Percentiles rank a stretch among this genome's conserved stretches.
Conservation (phyloP, 2,888 invertebrate genomes). For the Eremobia ochroleuca region DNA sequence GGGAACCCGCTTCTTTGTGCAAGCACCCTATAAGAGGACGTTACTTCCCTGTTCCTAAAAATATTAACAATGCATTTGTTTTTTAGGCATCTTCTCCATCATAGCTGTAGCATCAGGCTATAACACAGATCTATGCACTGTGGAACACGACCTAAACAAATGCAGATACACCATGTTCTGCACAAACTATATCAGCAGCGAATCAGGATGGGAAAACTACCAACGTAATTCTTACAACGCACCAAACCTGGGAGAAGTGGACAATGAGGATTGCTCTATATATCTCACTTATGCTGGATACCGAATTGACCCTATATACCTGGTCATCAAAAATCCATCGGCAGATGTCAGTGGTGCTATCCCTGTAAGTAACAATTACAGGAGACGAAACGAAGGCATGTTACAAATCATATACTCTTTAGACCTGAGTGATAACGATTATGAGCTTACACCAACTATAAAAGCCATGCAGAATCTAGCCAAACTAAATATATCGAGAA, state of each 20-base stretch:
- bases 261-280: slow-evolving; percentile 19
- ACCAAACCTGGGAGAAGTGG: not conserved
- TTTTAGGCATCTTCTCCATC: slow-evolving; percentile 46
- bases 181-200: not conserved
- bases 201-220: slow-evolving; percentile 26
- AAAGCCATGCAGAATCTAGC: slow-evolving; percentile 69
- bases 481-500: slow-evolving; percentile 74
- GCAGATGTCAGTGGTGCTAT: not conserved
- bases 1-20: too few species aligned
- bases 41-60: not conserved
- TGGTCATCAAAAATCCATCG: slow-evolving; percentile 26
- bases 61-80: slow-evolving; percentile 6
- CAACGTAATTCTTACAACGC: slow-evolving; percentile 5
- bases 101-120: slow-evolving; percentile 12
- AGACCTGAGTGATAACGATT: slow-evolving; percentile 73
- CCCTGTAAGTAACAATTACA: not conserved
- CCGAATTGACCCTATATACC: slow-evolving; percentile 27
- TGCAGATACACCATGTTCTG: slow-evolving; percentile 51
- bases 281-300: slow-evolving; percentile 38
- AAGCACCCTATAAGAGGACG: not conserved
- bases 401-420: slow-evolving; percentile 59
- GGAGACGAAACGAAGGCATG: not conserved
- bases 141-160: not conserved
- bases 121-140: slow-evolving; percentile 29
- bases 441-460: slow-evolving; percentile 65